Conservation (phyloP, 2,113 vertebrate genomes). For the Channa argus region DNA sequence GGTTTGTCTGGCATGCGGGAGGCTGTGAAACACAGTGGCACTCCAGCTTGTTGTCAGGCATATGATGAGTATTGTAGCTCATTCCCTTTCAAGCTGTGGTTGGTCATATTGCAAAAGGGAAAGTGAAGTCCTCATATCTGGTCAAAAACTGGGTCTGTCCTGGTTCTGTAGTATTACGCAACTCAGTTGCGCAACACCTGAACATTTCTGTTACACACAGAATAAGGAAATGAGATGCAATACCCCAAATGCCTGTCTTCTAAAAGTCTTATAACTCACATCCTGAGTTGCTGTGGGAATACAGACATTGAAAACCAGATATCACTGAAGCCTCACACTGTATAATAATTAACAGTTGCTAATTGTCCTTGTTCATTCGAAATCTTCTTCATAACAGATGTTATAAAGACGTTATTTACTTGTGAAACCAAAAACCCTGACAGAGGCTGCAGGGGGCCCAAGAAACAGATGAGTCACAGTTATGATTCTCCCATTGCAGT, state of each 20-base stretch:
- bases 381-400: slow-evolving; percentile 53
- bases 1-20: slow-evolving; percentile 19
- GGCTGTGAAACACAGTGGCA: slow-evolving; percentile 22
- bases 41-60: slow-evolving; percentile 9
- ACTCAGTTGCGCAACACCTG: slow-evolving; percentile 64
- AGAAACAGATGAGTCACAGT: slow-evolving; percentile 31
- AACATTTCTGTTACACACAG: slow-evolving; percentile 32
- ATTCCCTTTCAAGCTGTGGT: slow-evolving; percentile 21
- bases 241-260: neutral
- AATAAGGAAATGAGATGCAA: slow-evolving; percentile 36
- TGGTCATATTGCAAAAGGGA: slow-evolving; percentile 37
- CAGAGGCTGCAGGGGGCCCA: slow-evolving; percentile 29
- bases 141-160: slow-evolving; percentile 46
- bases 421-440: slow-evolving; percentile 64
- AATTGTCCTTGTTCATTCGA: slow-evolving; percentile 4
- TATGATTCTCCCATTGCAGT: slow-evolving; percentile 25
- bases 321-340: neutral
- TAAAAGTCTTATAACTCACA: neutral
- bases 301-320: slow-evolving; percentile 1
- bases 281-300: neutral
- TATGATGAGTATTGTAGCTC: slow-evolving; percentile 20
- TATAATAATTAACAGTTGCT: slow-evolving; percentile 14
- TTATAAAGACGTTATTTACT: slow-evolving; percentile 52
- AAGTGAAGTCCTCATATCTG: slow-evolving; percentile 33
- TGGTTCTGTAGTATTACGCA: slow-evolving; percentile 60